Base-by-base conservation (phyloP, 2,113 vertebrate species). In the Macrotis lagotis region DNA sequence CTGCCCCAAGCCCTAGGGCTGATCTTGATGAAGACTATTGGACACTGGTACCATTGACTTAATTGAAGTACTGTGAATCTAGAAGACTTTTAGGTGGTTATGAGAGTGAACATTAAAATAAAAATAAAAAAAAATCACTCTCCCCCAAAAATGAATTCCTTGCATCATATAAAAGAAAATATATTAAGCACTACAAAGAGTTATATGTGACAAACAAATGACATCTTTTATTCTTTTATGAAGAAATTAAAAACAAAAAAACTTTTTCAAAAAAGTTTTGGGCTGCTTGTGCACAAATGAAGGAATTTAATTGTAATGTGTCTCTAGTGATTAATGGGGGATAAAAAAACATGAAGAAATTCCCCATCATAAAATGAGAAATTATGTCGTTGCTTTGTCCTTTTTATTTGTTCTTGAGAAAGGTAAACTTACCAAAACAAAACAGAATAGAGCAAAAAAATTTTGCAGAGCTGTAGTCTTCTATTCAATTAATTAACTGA, bases 371-470 rank as follows among this genome's bases (percentile, higher is more conserved):
- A 93, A 98, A 98, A 98, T 97, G 90, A 97, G 89, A 96, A 98
- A 98, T 98, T 97, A 52, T 94, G 91, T 96, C 37, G 95, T 95
- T 90, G 91, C 66, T 97, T 97, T 98, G 96, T 52, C 97, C 98
- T 98, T 98, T 98, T 97, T 93, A 91, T 98, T 97, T 98, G 95
- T 92, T 98, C 94, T 97, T 96, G 94, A 97, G 89, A 98, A 98
- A 97, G 90, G 95, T 98, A 97, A 98, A 97, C 51, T 37, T 97
- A 89, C 94, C 94, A 93, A 90, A 98, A 97, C 97, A 96, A 97
- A 50, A 48, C n/a, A 89, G 2, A 91, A 94, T 90, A 95, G 94
- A 96, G 96, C 1, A 53, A 53, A 2, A 53, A 53, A 53, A 26
- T 0, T 2, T 0, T 53, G 31, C 37, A 91, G 48, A 97, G 28